Evolutionary conservation across 2,888 invertebrate species (phyloP).

Genomic region (Nycteola revayana): DNA sequence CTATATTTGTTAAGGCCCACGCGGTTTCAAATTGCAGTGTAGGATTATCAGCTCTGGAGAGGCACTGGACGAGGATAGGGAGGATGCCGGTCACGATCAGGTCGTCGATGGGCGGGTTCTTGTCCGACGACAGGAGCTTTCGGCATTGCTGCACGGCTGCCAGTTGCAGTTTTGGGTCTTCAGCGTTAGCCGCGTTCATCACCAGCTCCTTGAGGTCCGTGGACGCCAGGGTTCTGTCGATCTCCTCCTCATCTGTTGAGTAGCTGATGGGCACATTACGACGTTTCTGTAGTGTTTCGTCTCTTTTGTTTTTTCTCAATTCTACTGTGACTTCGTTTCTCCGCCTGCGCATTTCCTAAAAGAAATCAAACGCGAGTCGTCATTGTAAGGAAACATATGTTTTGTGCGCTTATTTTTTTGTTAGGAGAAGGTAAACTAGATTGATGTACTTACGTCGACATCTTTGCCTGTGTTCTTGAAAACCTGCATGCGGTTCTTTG

Average conservation of each 20-base stretch:
- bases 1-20: constrained; percentile 98
- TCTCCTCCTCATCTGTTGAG: constrained; percentile 90
- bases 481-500: constrained; percentile 94
- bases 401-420: constrained; percentile 7
- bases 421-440: constrained; percentile 10
- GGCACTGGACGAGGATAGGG: constrained; percentile 95
- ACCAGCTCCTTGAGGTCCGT: constrained; percentile 92
- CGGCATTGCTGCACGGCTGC: constrained; percentile 97
- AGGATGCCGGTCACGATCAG: constrained; percentile 96
- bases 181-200: constrained; percentile 90
- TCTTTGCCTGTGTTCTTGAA: constrained; percentile 99
- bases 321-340: constrained; percentile 98
- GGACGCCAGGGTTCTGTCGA: constrained; percentile 85
- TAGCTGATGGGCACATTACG: constrained; percentile 96
- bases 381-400: constrained; percentile 15
- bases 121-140: constrained; percentile 97
- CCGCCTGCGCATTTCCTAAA: constrained; percentile 97
- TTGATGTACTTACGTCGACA: constrained; percentile 93
- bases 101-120: constrained; percentile 99
- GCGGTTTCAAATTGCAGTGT: constrained; percentile 98
- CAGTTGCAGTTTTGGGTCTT: constrained; percentile 91
- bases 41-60: constrained; percentile 92
- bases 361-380: constrained; percentile 37
- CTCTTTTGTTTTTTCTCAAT: constrained; percentile 98
- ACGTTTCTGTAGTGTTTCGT: constrained; percentile 97